Conservation (phyloP, 2,888 invertebrate species). For the Orgyia antiqua region DNA sequence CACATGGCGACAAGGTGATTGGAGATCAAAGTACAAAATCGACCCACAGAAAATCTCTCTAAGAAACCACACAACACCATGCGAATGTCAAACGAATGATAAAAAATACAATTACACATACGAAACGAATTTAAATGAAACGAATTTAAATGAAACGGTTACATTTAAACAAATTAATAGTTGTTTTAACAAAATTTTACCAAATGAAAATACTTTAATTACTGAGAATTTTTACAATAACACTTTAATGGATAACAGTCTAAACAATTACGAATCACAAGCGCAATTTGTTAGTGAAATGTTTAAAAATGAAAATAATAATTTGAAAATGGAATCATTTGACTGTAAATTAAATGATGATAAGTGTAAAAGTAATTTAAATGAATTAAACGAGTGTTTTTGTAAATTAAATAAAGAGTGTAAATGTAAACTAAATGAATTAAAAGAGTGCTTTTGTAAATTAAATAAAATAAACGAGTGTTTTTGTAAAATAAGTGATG, state of each 20-base stretch:
- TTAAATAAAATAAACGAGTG: constrained; percentile 9
- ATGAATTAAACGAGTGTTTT: constrained; percentile 4
- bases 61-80: constrained; percentile 35
- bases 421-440: constrained; percentile 13
- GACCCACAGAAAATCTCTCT: constrained; percentile 50
- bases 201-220: constrained; percentile 47
- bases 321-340: too few relatives aligned
- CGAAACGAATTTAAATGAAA: constrained; percentile 20
- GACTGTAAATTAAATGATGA: constrained; percentile 13
- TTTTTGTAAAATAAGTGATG: constrained; percentile 25
- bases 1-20: constrained; percentile 90
- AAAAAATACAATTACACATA: constrained; percentile 13
- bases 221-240: constrained; percentile 63
- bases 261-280: constrained; percentile 51
- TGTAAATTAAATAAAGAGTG: constrained; percentile 6
- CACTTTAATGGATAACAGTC: constrained; percentile 41
- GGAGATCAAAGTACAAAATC: constrained; percentile 68
- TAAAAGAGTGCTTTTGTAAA: too few relatives aligned
- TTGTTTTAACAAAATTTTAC: constrained; percentile 41
- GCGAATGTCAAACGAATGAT: constrained; percentile 29
- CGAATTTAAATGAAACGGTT: constrained; percentile 15
- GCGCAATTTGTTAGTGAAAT: constrained; percentile 58
- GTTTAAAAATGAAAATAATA: constrained; percentile 36
- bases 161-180: constrained; percentile 36
- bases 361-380: constrained; percentile 1